Base-by-base conservation (phyloP, 2,113 vertebrate species). In the Sterna hirundo region DNA sequence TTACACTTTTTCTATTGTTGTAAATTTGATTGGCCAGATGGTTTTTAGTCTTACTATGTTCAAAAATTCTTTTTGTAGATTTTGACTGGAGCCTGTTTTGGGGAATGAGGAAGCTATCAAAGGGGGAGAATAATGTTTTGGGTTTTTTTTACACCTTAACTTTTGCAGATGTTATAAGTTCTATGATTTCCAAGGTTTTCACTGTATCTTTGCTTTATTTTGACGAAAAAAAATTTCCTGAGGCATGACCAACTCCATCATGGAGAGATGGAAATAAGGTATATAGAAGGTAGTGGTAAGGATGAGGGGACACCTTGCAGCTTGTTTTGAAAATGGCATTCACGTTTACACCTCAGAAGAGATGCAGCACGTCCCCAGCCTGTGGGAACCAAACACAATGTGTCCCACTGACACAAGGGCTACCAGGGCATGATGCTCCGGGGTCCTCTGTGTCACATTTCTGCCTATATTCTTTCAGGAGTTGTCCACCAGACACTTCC, bases 11-110 rank as follows among this genome's bases (percentile, higher is more conserved):
- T 97, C 97, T 98, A 88, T 97, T 93, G 96, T 97, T 97, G 96
- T 98, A 97, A 97, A 98, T 97, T 97, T 98, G 98, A 98, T 98
- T 98, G 97, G 79, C 97, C 98, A 98, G 97, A 98, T 98, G 98
- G 98, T 97, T 98, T 97, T 98, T 94, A 97, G 97, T 90, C 96
- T 97, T 94, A 85, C 96, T 97, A 60, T 82, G 88, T 96, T 94
- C 77, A 94, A 84, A 97, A 97, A 87, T 72, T 88, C 90, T 91
- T 92, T 97, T 97, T 97, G 96, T 96, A 83, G 84, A 49, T 97
- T 93, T 96, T 82, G 71, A 80, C 83, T 66, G 68, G 88, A 86
- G 75, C 47, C 93, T 95, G 94, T 84, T 96, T 83, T 97, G 94
- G 86, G 78, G 95, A 98, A 95, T 52, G 84, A 94, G 93, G 94